Percentiles rank a stretch among this genome's conserved stretches.
phyloP scores from a whole-genome alignment of 1,140 invertebrate species.

The Phenacoccus solenopsis region DNA sequence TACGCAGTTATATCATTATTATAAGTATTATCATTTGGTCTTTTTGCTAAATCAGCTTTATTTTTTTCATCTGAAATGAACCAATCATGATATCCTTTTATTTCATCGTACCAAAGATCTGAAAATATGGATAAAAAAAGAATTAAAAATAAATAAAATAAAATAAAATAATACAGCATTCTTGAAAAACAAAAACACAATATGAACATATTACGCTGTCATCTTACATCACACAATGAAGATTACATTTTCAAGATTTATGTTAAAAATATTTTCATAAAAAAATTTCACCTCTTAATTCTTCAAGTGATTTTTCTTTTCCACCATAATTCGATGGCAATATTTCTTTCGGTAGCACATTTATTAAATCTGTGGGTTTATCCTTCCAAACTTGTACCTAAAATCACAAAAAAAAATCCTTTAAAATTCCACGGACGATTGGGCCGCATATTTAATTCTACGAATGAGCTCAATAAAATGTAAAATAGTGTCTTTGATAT shows the following conservation, averaged over 20 bases:
- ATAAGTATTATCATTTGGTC: slow-evolving; percentile 43
- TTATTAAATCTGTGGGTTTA: neutral
- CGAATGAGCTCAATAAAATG: too few species aligned
- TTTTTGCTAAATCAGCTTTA: slow-evolving; percentile 55
- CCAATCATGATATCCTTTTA: slow-evolving; percentile 58
- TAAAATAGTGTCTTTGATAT: too few species aligned
- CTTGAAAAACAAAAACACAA: too few species aligned
- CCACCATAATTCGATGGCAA: slow-evolving; percentile 19
- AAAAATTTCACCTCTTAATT: slow-evolving; percentile 18
- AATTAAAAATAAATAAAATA: too few species aligned
- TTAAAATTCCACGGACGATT: too few species aligned
- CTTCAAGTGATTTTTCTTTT: slow-evolving; percentile 8
- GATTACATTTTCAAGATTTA: too few species aligned
- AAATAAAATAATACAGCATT: too few species aligned
- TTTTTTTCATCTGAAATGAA: slow-evolving; percentile 57
- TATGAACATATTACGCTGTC: too few species aligned
- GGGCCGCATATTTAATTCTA: too few species aligned
- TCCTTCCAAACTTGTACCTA: neutral
- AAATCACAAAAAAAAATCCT: neutral
- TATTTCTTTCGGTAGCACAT: neutral
- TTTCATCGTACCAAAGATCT: slow-evolving; percentile 60
- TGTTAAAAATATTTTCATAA: too few species aligned
- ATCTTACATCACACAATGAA: too few species aligned
- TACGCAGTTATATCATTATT: slow-evolving; percentile 67
- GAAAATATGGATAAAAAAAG: too few species aligned